Evolutionary conservation across 2,113 vertebrate species (phyloP).

Genomic region (Conger conger): DNA sequence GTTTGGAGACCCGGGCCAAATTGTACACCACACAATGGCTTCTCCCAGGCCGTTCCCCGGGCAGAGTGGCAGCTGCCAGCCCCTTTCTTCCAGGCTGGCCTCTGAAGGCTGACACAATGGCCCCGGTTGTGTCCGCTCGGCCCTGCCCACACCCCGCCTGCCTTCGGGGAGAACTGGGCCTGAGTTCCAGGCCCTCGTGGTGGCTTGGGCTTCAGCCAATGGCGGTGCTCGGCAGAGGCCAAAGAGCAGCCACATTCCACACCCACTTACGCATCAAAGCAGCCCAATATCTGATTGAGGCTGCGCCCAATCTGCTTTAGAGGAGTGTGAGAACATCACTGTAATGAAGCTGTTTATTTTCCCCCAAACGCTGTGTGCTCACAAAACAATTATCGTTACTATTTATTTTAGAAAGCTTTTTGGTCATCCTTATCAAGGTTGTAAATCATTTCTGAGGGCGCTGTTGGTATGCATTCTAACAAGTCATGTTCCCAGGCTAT

Average conservation of each 20-base stretch:
- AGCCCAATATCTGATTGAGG: background rate
- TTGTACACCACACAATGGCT: background rate
- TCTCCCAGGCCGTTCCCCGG: background rate
- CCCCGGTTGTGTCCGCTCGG: background rate
- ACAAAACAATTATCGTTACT: background rate
- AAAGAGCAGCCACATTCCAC: constrained; percentile 33
- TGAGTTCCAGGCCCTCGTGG: background rate
- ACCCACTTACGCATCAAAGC: constrained; percentile 14
- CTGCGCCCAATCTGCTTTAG: background rate
- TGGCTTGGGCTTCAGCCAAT: constrained; percentile 2
- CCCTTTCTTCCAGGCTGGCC: background rate
- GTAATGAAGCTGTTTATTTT: background rate
- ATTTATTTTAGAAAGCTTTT: no score
- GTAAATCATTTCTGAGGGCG: no score
- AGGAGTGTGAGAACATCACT: background rate
- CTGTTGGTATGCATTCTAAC: no score
- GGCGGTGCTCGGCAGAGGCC: constrained; percentile 25
- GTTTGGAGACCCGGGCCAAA: background rate
- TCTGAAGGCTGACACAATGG: background rate
- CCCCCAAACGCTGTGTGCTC: background rate
- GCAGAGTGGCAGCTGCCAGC: background rate
- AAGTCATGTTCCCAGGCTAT: no score
- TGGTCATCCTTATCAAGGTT: no score
- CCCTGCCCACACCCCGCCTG: background rate
- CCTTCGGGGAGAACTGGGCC: background rate